These are phyloP conservation scores for Lypha dubia DNA, from an alignment of 2,888 invertebrate species.

Conservation along the genomic window DNA sequence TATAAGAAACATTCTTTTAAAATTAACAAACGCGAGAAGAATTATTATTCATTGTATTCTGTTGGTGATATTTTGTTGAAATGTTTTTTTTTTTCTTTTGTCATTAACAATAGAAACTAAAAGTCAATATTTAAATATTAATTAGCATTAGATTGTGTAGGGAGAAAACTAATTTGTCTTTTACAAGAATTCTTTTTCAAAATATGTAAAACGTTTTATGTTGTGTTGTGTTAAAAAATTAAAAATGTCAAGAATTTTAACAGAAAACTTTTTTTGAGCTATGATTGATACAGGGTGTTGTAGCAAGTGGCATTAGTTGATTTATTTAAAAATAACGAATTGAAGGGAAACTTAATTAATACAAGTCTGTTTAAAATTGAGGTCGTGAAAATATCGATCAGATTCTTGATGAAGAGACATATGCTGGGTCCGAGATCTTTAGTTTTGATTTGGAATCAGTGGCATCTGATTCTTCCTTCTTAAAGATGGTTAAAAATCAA, in stretches of 20 bases:
- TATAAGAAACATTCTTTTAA: slow-evolving; percentile 19
- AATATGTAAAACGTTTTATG: slow-evolving; percentile 16
- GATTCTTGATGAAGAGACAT: too few species aligned
- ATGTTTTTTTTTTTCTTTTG: neutral
- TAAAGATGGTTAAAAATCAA: too few species aligned
- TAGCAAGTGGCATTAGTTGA: neutral
- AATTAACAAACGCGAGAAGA: slow-evolving; percentile 22
- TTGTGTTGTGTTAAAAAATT: slow-evolving; percentile 8
- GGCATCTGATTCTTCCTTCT: too few species aligned
- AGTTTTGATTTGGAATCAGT: too few species aligned
- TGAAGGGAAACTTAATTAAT: too few species aligned
- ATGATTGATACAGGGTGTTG: neutral
- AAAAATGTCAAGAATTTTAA: neutral
- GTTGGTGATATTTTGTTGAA: neutral
- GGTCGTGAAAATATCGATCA: too few species aligned
- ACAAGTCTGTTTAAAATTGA: too few species aligned
- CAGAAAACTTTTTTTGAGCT: neutral
- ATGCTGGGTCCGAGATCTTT: too few species aligned
- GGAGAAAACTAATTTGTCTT: slow-evolving; percentile 10
- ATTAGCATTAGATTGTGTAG: slow-evolving; percentile 54
- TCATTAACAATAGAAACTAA: slow-evolving; percentile 44
- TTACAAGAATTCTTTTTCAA: neutral
- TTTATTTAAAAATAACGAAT: too few species aligned
- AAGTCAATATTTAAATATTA: slow-evolving; percentile 60
- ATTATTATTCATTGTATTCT: slow-evolving; percentile 32